Base-by-base conservation (phyloP, 2,888 invertebrate genomes). In the Acholoe squamosa region DNA sequence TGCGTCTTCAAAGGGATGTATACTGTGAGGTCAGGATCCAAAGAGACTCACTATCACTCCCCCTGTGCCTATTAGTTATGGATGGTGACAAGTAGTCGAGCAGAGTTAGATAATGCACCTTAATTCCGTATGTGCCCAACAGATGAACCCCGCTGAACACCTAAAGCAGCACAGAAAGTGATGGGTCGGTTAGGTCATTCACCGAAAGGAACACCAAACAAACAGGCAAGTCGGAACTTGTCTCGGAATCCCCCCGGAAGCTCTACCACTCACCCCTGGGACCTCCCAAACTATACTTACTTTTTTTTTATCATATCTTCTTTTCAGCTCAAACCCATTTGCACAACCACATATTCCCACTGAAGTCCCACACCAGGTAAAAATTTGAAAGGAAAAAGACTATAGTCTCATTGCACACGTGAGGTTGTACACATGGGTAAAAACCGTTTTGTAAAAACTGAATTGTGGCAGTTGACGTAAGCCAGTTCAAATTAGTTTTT, bases 191-290 rank as follows among this genome's bases (percentile, higher is more conserved):
- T 71, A 71, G 71, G 71, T 71, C 71, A 71, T 71, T 71, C 71
- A 5, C 16, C 67, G n/a, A 67, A 67, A 7, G n/a, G 67, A 67
- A 16, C 14, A 7, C 71, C 22, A 43, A 43, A 43, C n/a, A 19
- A 25, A n/a, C 71, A 71, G 71, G 31, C 71, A 71, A 28, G 71
- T 71, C 71, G 71, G 71, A 71, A 71, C 71, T 71, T 71, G 71
- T 28, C 28, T 28, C 14, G 25, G 71, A 71, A 28, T 71, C 71
- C 71, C 71, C 71, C 71, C 71, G 71, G 71, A 71, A 71, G 25
- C 71, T 12, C 14, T 61, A 19, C 5, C 61, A 61, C 61, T 61
- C 71, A 71, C 71, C 71, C 31, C 25, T 28, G n/a, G 25, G 28
- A 71, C 25, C 28, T 71, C 25, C 28, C 25, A 28, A 71, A 61